A percentile compares a stretch with the other conserved stretches of the same genome.
These are phyloP conservation scores for Scomberomorus guttatus DNA, from an alignment of 2,797 vertebrate species.

Conservation along the genomic window DNA sequence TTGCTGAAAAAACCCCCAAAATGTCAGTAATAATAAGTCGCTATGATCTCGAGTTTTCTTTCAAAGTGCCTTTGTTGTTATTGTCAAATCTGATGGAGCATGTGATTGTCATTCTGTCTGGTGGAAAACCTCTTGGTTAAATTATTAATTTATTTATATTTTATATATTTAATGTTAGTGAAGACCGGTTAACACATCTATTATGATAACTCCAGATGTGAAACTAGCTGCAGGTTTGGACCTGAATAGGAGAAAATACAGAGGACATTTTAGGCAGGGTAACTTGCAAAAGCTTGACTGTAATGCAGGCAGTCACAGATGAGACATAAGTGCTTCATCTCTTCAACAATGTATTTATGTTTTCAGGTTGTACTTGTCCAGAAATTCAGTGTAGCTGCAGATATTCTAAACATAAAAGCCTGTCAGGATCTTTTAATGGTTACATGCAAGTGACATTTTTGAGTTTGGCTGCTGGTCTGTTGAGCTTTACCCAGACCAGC, in stretches of 20 bases:
- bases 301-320: conserved; percentile 44
- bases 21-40: neutral
- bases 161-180: neutral
- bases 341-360: conserved; percentile 31
- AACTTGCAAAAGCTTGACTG: conserved; percentile 40
- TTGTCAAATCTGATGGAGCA: no score
- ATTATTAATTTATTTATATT: no score
- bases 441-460: conserved; percentile 19
- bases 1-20: neutral
- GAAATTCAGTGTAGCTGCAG: conserved; percentile 29
- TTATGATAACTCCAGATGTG: neutral
- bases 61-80: neutral
- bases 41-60: neutral
- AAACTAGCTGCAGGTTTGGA: conserved; percentile 6
- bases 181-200: neutral
- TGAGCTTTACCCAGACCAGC: neutral
- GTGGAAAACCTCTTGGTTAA: no score
- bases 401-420: conserved; percentile 39
- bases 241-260: conserved; percentile 2
- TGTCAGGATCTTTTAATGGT: conserved; percentile 23
- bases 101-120: no score
- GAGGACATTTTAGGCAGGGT: neutral
- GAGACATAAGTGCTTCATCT: conserved; percentile 46
- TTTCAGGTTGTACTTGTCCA: conserved; percentile 25
- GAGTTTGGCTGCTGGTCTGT: neutral